A percentile compares a stretch with the other conserved stretches of the same genome.
Conservation (phyloP, 2,888 invertebrate genomes). For the Cheilosia vulpina region DNA sequence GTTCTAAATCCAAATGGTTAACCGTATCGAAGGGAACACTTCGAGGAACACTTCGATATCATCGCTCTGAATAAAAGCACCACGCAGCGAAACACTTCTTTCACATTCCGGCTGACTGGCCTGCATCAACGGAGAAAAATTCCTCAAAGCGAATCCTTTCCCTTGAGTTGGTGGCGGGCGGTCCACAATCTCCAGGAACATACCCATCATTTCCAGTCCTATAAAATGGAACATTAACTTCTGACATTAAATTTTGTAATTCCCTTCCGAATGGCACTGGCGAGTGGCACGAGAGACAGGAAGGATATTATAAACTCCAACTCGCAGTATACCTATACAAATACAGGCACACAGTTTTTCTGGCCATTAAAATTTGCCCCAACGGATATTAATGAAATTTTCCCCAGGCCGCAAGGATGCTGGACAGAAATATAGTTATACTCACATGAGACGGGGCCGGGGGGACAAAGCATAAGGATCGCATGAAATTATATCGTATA, state of each 20-base stretch:
- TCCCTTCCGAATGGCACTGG: slow-evolving; percentile 46
- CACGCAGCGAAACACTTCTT: neutral
- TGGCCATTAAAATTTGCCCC: slow-evolving; percentile 69
- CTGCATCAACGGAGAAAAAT: slow-evolving; percentile 1
- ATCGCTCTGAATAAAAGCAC: slow-evolving; percentile 5
- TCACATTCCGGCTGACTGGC: neutral
- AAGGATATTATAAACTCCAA: slow-evolving; percentile 40
- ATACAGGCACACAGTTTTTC: slow-evolving; percentile 25
- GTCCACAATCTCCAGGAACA: slow-evolving; percentile 48
- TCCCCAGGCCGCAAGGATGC: slow-evolving; percentile 17
- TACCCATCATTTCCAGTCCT: slow-evolving; percentile 69
- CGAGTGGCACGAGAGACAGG: slow-evolving; percentile 12
- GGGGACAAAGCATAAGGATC: slow-evolving; percentile 25
- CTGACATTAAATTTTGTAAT: slow-evolving; percentile 68
- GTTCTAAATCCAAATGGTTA: slow-evolving; percentile 61
- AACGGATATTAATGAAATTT: slow-evolving; percentile 72
- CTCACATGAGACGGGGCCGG: neutral
- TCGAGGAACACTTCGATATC: slow-evolving; percentile 14
- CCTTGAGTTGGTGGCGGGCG: slow-evolving; percentile 8
- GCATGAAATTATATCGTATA: slow-evolving; percentile 66
- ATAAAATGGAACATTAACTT: slow-evolving; percentile 74
- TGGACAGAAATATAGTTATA: slow-evolving; percentile 32
- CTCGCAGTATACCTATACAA: neutral
- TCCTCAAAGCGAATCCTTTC: slow-evolving; percentile 31
- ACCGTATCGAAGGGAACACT: slow-evolving; percentile 51